Conservation (phyloP, 2,113 vertebrate genomes). For the Salvelinus fontinalis region DNA sequence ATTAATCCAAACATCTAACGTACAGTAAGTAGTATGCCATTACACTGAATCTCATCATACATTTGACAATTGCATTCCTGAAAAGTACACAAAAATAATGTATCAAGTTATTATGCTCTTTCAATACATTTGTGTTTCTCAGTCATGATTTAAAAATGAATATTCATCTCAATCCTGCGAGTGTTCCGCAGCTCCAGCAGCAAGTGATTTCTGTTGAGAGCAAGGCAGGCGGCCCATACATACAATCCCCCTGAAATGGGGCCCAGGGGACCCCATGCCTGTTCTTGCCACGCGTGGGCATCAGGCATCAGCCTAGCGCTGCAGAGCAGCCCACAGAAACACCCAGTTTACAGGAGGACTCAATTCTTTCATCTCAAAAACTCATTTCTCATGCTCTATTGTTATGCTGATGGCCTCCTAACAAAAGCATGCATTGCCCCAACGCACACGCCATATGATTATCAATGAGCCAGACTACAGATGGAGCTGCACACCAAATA, state of each 20-base stretch:
- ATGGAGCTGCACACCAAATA: constrained; percentile 33
- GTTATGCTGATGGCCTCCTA: constrained; percentile 23
- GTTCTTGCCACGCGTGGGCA: constrained; percentile 25
- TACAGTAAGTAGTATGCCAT: no score
- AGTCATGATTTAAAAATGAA: not conserved
- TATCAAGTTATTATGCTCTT: no score
- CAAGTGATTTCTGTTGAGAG: not conserved
- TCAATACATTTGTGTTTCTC: not conserved
- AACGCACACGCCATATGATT: not conserved
- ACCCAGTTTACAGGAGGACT: constrained; percentile 22
- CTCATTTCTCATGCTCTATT: constrained; percentile 36
- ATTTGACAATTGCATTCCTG: no score
- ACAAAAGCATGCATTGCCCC: constrained; percentile 14
- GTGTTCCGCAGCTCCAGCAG: not conserved
- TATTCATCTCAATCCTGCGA: not conserved
- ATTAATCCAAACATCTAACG: no score
- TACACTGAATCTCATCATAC: no score
- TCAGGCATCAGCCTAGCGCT: constrained; percentile 8
- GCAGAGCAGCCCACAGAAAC: constrained; percentile 15
- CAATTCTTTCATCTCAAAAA: constrained; percentile 35
- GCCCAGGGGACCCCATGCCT: constrained; percentile 24
- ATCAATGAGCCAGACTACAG: constrained; percentile 26
- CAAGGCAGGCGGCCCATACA: not conserved
- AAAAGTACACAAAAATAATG: no score
- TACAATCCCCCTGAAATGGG: constrained; percentile 9